Evolutionary conservation across 2,797 vertebrate genomes (phyloP).

Genomic region (Lepilemur ruficaudatus): DNA sequence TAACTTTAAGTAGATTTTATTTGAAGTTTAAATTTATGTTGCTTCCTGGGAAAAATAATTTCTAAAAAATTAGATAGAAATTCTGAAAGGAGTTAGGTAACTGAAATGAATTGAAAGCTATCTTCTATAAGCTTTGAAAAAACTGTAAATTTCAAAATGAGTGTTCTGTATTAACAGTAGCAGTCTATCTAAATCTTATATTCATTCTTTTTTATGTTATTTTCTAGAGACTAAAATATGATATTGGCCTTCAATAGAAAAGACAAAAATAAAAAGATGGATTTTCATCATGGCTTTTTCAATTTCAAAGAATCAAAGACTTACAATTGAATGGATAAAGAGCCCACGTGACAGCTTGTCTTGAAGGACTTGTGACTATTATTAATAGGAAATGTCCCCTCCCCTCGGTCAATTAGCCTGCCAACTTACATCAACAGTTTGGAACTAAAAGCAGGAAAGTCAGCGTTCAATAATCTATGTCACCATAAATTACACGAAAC

Average conservation of each 20-base stretch:
- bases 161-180: not conserved
- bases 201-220: not conserved
- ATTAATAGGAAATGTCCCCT: not conserved
- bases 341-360: not conserved
- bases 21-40: not conserved
- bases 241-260: not conserved
- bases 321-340: not conserved
- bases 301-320: constrained; percentile 33
- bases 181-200: not conserved
- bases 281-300: not conserved
- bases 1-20: not conserved
- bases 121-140: not conserved
- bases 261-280: not conserved
- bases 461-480: not conserved
- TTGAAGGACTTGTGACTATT: not conserved
- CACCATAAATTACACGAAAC: not conserved
- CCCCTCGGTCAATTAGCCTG: not conserved
- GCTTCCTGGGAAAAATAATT: not conserved
- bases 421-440: not conserved
- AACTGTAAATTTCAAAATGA: not conserved
- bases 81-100: not conserved
- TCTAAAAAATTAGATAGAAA: not conserved
- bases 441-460: not conserved
- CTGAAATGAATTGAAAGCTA: not conserved
- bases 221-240: not conserved